Evolutionary conservation across 2,113 vertebrate species (phyloP).

Genomic region (Pimephales promelas): DNA sequence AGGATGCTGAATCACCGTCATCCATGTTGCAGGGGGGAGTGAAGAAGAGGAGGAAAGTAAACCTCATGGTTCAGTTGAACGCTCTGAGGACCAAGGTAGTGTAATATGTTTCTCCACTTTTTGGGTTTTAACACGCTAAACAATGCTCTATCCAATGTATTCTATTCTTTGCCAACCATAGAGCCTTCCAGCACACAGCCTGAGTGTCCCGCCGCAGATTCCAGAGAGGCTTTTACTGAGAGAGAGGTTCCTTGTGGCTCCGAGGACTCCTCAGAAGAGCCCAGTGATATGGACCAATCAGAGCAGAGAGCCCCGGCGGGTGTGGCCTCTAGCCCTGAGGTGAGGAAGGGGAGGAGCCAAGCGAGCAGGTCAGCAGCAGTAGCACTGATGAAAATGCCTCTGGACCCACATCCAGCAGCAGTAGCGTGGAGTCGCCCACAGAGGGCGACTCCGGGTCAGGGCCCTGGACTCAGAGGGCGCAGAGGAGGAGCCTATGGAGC

Average conservation of each 20-base stretch:
- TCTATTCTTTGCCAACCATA: slow-evolving; percentile 56
- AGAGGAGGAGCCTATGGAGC: slow-evolving; percentile 97
- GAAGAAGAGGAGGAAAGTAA: slow-evolving; percentile 78
- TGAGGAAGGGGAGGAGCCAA: slow-evolving; percentile 73
- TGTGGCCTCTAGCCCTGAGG: slow-evolving; percentile 76
- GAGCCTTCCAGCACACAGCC: slow-evolving; percentile 89
- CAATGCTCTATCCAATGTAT: neutral
- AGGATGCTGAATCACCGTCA: slow-evolving; percentile 71
- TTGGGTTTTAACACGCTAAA: neutral
- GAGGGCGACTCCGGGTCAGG: slow-evolving; percentile 86
- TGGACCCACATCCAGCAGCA: slow-evolving; percentile 57
- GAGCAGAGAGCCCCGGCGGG: slow-evolving; percentile 78
- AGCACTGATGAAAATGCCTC: slow-evolving; percentile 43
- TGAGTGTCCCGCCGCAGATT: slow-evolving; percentile 71
- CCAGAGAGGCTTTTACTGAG: slow-evolving; percentile 69
- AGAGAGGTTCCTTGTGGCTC: slow-evolving; percentile 81
- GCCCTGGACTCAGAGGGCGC: slow-evolving; percentile 82
- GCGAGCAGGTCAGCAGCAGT: slow-evolving; percentile 79
- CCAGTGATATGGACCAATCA: slow-evolving; percentile 87
- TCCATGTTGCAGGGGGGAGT: slow-evolving; percentile 80
- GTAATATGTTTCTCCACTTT: neutral
- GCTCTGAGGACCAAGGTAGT: slow-evolving; percentile 84
- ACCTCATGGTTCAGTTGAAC: slow-evolving; percentile 70
- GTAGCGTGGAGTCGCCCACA: slow-evolving; percentile 79
- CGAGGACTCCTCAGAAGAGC: slow-evolving; percentile 81